phyloP scores from a whole-genome alignment of 2,113 vertebrate genomes.

The Haemorhous mexicanus region DNA sequence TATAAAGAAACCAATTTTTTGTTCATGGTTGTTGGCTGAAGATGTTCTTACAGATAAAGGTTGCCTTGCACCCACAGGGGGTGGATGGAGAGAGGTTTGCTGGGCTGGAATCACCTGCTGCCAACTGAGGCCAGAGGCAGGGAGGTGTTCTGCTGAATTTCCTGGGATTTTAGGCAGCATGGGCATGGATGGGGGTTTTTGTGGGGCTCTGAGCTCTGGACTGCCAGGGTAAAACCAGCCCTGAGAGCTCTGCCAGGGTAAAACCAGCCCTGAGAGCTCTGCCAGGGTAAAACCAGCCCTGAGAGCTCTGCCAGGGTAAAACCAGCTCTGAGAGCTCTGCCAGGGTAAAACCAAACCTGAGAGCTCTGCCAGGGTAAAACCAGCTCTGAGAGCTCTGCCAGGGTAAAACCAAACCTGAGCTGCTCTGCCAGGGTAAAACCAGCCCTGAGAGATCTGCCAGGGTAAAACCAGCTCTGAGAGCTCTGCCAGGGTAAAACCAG shows the following conservation, averaged over 20 bases:
- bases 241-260: neutral
- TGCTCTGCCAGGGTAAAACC: neutral
- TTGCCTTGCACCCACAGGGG: neutral
- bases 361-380: neutral
- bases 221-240: neutral
- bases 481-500: no score
- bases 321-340: neutral
- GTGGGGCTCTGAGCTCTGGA: neutral
- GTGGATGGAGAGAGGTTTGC: neutral
- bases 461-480: no score
- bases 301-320: neutral
- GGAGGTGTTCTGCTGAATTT: neutral
- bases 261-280: neutral
- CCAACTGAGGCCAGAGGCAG: rapidly evolving
- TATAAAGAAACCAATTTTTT: neutral
- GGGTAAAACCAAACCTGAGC: neutral
- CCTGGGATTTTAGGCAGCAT: neutral
- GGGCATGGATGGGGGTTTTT: neutral
- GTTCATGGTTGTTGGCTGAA: neutral
- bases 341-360: no score
- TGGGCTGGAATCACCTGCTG: neutral
- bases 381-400: neutral
- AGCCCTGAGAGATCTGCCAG: neutral
- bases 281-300: neutral
- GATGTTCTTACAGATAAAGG: neutral